Percentiles rank a stretch among this genome's conserved stretches.
Evolutionary conservation across 2,888 invertebrate genomes (phyloP).

Genomic region (Loripinus fragilis): DNA sequence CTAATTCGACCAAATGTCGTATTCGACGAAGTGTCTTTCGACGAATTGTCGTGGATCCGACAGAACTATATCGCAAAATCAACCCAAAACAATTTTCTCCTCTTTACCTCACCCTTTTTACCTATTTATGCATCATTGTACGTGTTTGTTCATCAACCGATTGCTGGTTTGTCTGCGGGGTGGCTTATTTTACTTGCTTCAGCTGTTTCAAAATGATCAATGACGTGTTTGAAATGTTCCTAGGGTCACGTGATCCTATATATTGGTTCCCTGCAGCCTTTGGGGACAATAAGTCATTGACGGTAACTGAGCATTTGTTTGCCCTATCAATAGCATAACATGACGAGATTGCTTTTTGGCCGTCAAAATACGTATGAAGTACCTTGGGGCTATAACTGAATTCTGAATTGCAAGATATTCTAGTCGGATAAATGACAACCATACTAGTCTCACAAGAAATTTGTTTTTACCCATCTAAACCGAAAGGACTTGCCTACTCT

Average conservation of each 20-base stretch:
- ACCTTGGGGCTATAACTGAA: too few species aligned
- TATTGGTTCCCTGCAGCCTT: neutral
- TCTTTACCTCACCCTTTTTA: neutral
- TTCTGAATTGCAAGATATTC: too few species aligned
- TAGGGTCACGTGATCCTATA: neutral
- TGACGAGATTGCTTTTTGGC: neutral
- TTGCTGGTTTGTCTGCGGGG: too few species aligned
- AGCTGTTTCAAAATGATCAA: constrained; percentile 15
- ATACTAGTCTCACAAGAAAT: too few species aligned
- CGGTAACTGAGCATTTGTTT: neutral
- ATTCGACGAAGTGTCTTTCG: too few species aligned
- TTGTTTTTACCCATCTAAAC: too few species aligned
- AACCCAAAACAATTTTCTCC: neutral
- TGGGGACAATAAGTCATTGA: constrained; percentile 1
- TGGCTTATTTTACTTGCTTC: too few species aligned
- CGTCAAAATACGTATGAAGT: neutral
- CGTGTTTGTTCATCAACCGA: too few species aligned
- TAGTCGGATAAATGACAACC: too few species aligned
- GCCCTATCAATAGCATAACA: neutral
- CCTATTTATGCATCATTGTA: neutral
- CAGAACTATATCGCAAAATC: neutral
- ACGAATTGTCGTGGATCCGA: neutral
- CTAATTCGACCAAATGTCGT: too few species aligned
- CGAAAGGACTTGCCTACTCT: too few species aligned
- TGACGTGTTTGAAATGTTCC: neutral